Percentiles rank a stretch among this genome's conserved stretches.
Conservation (phyloP, 2,888 invertebrate species). For the Zonitis immaculata region DNA sequence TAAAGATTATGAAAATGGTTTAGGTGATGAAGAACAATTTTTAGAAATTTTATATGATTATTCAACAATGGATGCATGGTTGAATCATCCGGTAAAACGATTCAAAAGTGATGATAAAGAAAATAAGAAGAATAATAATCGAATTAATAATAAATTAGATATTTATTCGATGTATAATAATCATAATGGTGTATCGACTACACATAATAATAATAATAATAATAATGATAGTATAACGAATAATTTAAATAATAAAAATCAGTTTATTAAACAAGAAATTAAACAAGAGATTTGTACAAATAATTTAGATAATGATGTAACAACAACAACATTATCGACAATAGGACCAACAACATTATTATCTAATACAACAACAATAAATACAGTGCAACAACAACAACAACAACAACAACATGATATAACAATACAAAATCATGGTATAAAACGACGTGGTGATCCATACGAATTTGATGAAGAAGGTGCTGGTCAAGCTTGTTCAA, state of each 20-base stretch:
- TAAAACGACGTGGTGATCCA: conserved; percentile 55
- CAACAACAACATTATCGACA: not conserved
- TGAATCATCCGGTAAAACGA: conserved; percentile 87
- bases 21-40: conserved; percentile 75
- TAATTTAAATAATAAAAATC: conserved; percentile 27
- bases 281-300: conserved; percentile 54
- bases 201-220: conserved; percentile 30
- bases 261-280: conserved; percentile 51
- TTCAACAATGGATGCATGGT: conserved; percentile 79
- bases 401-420: not conserved
- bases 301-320: not conserved
- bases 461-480: conserved; percentile 70
- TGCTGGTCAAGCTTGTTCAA: conserved; percentile 50
- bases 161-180: conserved; percentile 42
- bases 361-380: not conserved
- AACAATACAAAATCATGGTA: conserved; percentile 35
- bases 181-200: conserved; percentile 35
- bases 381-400: not conserved
- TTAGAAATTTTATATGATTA: conserved; percentile 86
- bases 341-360: not conserved
- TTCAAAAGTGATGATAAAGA: conserved; percentile 62
- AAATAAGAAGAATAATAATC: conserved; percentile 45
- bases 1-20: conserved; percentile 72
- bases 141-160: conserved; percentile 41
- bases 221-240: conserved; percentile 32